Percentiles rank a stretch among this genome's conserved stretches.
Conservation (phyloP, 2,888 invertebrate genomes). For the Schizotus pectinicornis region DNA sequence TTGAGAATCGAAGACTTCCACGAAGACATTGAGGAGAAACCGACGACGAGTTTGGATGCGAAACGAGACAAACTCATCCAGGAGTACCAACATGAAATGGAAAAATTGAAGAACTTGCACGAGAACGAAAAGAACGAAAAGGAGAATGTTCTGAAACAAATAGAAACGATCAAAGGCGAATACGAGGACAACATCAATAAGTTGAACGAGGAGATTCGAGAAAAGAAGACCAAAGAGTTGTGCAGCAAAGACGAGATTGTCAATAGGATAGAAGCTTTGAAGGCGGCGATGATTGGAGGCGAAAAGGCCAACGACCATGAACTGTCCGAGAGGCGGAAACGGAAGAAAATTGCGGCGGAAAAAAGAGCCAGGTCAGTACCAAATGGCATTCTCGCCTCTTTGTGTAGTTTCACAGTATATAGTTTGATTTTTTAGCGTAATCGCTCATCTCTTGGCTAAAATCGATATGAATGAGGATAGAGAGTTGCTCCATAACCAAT, state of each 20-base stretch:
- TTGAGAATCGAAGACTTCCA: constrained; percentile 44
- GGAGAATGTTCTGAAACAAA: constrained; percentile 54
- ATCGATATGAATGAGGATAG: constrained; percentile 72
- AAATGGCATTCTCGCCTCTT: too few species aligned
- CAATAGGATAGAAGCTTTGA: constrained; percentile 62
- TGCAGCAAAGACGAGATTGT: constrained; percentile 57
- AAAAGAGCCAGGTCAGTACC: constrained; percentile 62
- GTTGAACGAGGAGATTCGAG: constrained; percentile 66
- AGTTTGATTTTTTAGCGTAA: constrained; percentile 57
- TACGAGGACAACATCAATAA: constrained; percentile 64
- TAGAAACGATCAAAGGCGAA: constrained; percentile 63
- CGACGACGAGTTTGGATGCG: constrained; percentile 40
- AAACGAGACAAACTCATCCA: constrained; percentile 55
- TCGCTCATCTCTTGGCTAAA: constrained; percentile 65
- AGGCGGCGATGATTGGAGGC: constrained; percentile 80
- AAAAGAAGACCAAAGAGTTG: constrained; percentile 50
- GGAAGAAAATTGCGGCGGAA: constrained; percentile 74
- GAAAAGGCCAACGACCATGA: constrained; percentile 76
- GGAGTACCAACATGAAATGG: constrained; percentile 64
- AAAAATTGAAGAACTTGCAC: constrained; percentile 54
- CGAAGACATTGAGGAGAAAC: constrained; percentile 30
- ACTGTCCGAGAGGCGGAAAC: constrained; percentile 70
- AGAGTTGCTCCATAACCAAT: constrained; percentile 74
- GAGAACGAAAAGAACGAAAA: constrained; percentile 56
- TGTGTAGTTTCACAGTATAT: too few species aligned